A percentile compares a stretch with the other conserved stretches of the same genome.
phyloP scores from a whole-genome alignment of 2,888 invertebrate species.

The Protodeltote pygarga region DNA sequence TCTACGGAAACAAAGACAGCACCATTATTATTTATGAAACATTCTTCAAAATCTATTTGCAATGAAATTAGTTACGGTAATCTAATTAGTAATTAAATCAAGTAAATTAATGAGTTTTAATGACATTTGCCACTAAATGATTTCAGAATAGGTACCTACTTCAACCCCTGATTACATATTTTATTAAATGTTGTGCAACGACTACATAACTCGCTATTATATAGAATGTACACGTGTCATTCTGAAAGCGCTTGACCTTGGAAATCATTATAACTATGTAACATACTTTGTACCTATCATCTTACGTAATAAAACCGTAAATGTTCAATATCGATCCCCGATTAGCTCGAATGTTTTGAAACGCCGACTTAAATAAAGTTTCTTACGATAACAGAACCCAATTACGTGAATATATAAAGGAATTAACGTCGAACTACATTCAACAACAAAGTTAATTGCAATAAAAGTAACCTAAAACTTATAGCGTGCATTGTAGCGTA shows the following conservation, averaged over 20 bases:
- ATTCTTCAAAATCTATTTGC: slow-evolving; percentile 17
- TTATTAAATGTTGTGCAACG: slow-evolving; percentile 54
- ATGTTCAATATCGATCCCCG: slow-evolving; percentile 68
- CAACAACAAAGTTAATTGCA: slow-evolving; percentile 52
- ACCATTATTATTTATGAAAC: slow-evolving; percentile 20
- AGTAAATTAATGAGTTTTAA: slow-evolving; percentile 22
- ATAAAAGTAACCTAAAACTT: slow-evolving; percentile 74
- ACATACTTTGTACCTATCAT: slow-evolving; percentile 67
- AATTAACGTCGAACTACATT: slow-evolving; percentile 54
- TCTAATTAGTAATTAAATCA: slow-evolving; percentile 10
- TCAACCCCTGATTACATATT: slow-evolving; percentile 40
- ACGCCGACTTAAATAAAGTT: slow-evolving; percentile 67
- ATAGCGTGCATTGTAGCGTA: slow-evolving; percentile 41
- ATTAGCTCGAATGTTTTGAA: slow-evolving; percentile 61
- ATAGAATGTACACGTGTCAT: slow-evolving; percentile 58
- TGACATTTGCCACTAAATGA: background rate
- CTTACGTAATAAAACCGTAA: slow-evolving; percentile 75
- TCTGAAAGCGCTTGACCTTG: slow-evolving; percentile 78
- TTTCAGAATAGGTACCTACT: slow-evolving; percentile 29
- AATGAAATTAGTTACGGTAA: slow-evolving; percentile 9
- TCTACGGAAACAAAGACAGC: slow-evolving; percentile 17
- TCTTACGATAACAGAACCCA: slow-evolving; percentile 51
- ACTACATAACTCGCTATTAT: too few species aligned
- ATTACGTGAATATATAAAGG: slow-evolving; percentile 50
- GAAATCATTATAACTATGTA: slow-evolving; percentile 65